Base-by-base conservation (phyloP, 2,797 vertebrate species). In the Leuciscus waleckii region DNA sequence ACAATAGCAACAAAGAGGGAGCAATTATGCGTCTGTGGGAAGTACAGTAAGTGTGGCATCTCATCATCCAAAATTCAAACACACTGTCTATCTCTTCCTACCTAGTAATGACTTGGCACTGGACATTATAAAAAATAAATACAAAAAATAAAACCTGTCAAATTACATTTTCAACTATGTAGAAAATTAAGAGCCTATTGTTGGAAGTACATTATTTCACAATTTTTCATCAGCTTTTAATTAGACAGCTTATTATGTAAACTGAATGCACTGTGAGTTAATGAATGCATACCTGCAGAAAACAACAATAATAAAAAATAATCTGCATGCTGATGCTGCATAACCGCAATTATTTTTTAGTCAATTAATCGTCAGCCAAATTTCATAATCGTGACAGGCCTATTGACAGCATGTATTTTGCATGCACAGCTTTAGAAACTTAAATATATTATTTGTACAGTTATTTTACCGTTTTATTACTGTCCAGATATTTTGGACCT, bases 1-100 rank as follows among this genome's bases (percentile, higher is more conserved):
- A 83, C 11, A 82, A 82, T 11, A 74, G 54, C 39, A 82, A 71
- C 39, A n/a, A 82, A 65, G 21, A 49, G 13, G 1, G 1, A 75
- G 10, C 69, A 74, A 74, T 74, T 82, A 35, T 4, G 14, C 17
- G n/a, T 17, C 4, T n/a, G 5, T 0, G n/a, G 6, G 8, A 41
- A 5, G 4, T 71, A 5, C 46, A 46, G 43, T 4, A 46, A 43
- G 17, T 71, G 80, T 6, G 26, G 29, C 21, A 71, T 58, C n/a
- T 49, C 14, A 41, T 41, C 3, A 16, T 71, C 37, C 70, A 35
- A 82, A 46, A 61, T 61, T 35, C 1, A 61, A 43, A 37, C 54
- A 58, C 23, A 26, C 19, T 11, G 8, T n/a, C 16, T 61, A 14
- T 17, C 26, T 73, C 4, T 32, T 65, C 14, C 13, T 29, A 61